Percentiles rank a stretch among this genome's conserved stretches.
Conservation (phyloP, 2,888 invertebrate genomes). For the Cynaeus angustus region DNA sequence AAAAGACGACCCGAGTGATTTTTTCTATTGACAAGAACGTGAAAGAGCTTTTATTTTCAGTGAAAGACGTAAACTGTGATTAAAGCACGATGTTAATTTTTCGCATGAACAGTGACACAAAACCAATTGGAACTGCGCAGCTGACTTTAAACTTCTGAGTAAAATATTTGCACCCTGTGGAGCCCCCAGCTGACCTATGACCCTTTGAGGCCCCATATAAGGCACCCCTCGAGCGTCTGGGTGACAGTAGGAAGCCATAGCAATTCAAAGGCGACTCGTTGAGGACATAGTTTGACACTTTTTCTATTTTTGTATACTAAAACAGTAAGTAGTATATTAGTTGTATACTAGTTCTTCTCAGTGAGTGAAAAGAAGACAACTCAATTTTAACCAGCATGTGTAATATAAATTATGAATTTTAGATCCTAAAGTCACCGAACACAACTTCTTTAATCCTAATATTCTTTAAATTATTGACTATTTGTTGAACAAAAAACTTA, state of each 20-base stretch:
- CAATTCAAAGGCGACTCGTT: not conserved
- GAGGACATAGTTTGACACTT: no score
- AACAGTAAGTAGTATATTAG: no score
- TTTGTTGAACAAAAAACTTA: no score
- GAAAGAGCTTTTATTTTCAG: slow-evolving; percentile 60
- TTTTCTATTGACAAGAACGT: slow-evolving; percentile 9
- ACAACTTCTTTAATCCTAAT: no score
- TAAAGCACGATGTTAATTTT: slow-evolving; percentile 65
- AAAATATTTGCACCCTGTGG: slow-evolving; percentile 55
- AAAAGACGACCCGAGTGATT: slow-evolving; percentile 7
- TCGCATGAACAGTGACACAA: slow-evolving; percentile 53
- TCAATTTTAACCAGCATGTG: no score
- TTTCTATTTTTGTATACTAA: no score
- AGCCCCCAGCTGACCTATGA: slow-evolving; percentile 54
- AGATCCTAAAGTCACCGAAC: no score
- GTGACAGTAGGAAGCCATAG: slow-evolving; percentile 6
- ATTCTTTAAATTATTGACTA: no score
- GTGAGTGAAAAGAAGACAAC: no score
- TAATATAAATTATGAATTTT: no score
- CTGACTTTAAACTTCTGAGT: slow-evolving; percentile 36
- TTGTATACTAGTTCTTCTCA: no score
- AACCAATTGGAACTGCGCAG: slow-evolving; percentile 30
- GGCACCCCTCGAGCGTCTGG: slow-evolving; percentile 53
- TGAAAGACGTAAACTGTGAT: slow-evolving; percentile 53
- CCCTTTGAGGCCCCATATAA: slow-evolving; percentile 50